Evolutionary conservation across 2,888 invertebrate species (phyloP), one percentile per base, ranked within the genome.

Genomic region (Proisotoma minuta): DNA sequence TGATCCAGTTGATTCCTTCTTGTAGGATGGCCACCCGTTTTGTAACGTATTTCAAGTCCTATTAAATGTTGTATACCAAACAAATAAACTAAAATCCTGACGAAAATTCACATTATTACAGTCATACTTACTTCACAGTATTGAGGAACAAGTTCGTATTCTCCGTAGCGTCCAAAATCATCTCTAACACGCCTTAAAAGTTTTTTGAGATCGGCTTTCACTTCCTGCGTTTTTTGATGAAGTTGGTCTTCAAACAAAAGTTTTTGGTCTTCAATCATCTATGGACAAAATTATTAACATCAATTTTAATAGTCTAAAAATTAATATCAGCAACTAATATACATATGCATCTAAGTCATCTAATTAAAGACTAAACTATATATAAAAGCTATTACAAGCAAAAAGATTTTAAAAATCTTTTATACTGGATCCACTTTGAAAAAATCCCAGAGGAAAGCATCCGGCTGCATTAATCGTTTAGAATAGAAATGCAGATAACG

Each of bases 161-260:
- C 78, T 84, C 91, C 92, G 92, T 92, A 73, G 88, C 86, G 76
- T 91, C 87, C 74, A 94, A 82, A 66, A 89, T 83, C 60, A 84
- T 84, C 72, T 18, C 65, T 54, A 20, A 93, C 82, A 73, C 86
- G 85, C 8, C 91, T 87, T 54, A 85, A 81, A 76, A 93, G 82
- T 65, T 87, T 85, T 60, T 82, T 79, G 24, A 93, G 83, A 75
- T 88, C 86, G 50, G 81, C 79, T 74, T 87, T 87, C 20, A 95
- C 81, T 72, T 83, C 83, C 61, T 84, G 84, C 8, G 88, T 85
- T 69, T 85, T 85, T 54, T 81, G 81, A 69, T 85, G 82, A 60
- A 95, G 78, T 66, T 83, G 81, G 75, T 92, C 92, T 79, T 96
- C 95, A 77, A 93, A 87, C 71, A 89, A 85, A 68, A 84, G 87